Conservation (phyloP, 2,888 invertebrate species). For the Encarsia formosa region DNA sequence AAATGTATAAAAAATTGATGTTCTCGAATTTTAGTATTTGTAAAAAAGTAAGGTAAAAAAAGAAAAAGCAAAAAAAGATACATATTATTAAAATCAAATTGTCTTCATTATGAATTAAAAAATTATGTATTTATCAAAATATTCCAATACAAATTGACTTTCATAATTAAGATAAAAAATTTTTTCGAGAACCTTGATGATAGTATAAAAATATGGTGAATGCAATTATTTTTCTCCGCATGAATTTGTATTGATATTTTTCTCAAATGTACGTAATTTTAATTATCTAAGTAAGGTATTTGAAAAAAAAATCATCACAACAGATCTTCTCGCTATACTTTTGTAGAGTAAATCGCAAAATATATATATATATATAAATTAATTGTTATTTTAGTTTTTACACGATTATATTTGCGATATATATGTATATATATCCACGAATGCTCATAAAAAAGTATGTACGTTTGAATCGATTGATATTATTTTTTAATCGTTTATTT, state of each 20-base stretch:
- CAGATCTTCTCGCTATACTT: too few species aligned
- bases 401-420: constrained; percentile 3
- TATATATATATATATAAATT: constrained; percentile 4
- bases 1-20: constrained; percentile 17
- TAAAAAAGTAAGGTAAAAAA: constrained; percentile 20
- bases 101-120: constrained; percentile 5
- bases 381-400: constrained; percentile 8
- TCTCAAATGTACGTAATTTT: constrained; percentile 14
- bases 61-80: too few species aligned
- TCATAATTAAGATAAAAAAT: constrained; percentile 8
- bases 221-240: constrained; percentile 18
- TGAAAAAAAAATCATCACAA: too few species aligned
- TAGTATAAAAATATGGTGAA: constrained; percentile 1
- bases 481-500: too few species aligned
- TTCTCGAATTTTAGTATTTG: constrained; percentile 24
- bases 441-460: constrained; percentile 3
- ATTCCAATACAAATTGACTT: not conserved
- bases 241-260: constrained; percentile 16
- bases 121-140: not conserved
- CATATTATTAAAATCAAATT: constrained; percentile 19
- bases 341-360: too few species aligned
- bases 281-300: too few species aligned
- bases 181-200: constrained; percentile 13
- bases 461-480: too few species aligned
- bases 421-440: not conserved